Percentiles rank a stretch among this genome's conserved stretches.
Conservation (phyloP, 2,797 vertebrate species). For the Bovichtus diacanthus region DNA sequence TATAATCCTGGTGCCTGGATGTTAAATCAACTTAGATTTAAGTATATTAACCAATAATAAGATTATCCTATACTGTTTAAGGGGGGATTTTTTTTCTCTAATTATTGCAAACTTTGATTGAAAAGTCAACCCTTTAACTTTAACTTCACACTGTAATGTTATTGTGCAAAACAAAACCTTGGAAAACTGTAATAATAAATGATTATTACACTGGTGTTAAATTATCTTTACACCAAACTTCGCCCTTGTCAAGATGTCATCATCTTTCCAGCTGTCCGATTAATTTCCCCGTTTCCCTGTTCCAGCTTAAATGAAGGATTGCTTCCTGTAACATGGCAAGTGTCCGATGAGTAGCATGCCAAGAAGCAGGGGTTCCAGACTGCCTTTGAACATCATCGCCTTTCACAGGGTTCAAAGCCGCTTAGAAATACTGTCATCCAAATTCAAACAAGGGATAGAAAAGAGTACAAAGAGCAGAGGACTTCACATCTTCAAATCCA, state of each 20-base stretch:
- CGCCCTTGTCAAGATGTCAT: conserved; percentile 5
- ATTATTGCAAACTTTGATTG: not conserved
- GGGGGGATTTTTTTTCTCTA: not conserved
- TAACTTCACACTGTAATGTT: not conserved
- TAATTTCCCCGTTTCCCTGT: not conserved
- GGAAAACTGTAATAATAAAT: not conserved
- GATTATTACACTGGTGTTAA: not conserved
- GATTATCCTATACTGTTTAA: not conserved
- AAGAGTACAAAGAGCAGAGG: conserved; percentile 27
- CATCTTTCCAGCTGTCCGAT: conserved; percentile 21
- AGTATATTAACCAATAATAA: not conserved
- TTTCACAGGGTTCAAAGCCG: conserved; percentile 58
- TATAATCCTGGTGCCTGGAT: not conserved
- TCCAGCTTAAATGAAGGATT: conserved; percentile 42
- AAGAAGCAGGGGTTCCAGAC: conserved; percentile 35
- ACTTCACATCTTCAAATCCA: conserved; percentile 48
- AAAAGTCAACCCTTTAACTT: not conserved
- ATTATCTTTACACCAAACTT: not conserved
- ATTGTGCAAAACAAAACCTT: not conserved
- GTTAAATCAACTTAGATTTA: not conserved
- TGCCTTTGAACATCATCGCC: conserved; percentile 56
- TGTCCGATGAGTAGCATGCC: conserved; percentile 35
- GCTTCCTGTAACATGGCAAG: conserved; percentile 31
- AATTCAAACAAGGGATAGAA: conserved; percentile 48
- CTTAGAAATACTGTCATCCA: conserved; percentile 61